Base-by-base conservation (phyloP, 2,888 invertebrate genomes). In the Watsonalla cultraria region DNA sequence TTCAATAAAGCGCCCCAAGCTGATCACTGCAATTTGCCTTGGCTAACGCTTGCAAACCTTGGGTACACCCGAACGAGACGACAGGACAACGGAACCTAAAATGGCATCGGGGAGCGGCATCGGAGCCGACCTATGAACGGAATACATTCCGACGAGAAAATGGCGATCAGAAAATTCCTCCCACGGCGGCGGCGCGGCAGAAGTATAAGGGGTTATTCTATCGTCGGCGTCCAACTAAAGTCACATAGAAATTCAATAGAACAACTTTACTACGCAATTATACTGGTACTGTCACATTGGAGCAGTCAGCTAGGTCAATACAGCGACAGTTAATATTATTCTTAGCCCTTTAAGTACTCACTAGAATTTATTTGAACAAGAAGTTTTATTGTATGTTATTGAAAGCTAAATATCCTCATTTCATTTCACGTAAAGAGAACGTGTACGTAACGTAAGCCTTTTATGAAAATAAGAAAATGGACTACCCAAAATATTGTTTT, bases 1-100 rank as follows among this genome's bases (percentile, higher is more conserved):
- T 89, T 89, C 88, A 89, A 88, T 88, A 86, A 86, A 86, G 76
- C 77, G 86, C 87, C 88, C 77, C 74, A 66, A 85, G 88, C 86
- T 78, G 81, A 81, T 83, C 76, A 77, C 80, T 82, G 84, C 85
- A 88, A 87, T 89, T 89, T 86, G 82, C 84, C 77, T 78, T 72
- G 71, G 74, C 74, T 74, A 76, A 72, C 74, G 75, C 71, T 78
- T 60, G 70, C 69, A 69, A 79, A 76, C 76, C 72, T 71, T 67
- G 66, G 70, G 68, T 73, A 69, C 60, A 66, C 64, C 66, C 70
- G 67, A 74, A 74, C 72, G 66, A 72, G 78, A 72, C 66, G 78
- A 78, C 76, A 80, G 82, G 74, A 81, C 80, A 83, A 81, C 83
- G 81, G 79, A 75, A 83, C 80, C 74, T 71, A 65, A 78, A 85